Conservation (phyloP, 2,113 vertebrate species). For the Callopanchax toddi region DNA sequence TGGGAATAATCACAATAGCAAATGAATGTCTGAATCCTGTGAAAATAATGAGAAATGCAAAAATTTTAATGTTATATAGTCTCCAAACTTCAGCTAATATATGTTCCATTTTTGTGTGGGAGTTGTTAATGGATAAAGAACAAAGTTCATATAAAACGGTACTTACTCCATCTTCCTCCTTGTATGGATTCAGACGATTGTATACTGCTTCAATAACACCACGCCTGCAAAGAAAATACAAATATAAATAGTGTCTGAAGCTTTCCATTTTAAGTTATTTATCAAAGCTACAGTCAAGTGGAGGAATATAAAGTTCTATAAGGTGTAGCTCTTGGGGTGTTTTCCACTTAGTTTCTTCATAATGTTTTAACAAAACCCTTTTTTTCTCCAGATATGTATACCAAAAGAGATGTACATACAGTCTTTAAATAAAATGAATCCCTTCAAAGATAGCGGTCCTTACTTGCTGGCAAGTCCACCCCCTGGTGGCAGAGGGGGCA, state of each 20-base stretch:
- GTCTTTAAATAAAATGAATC: not conserved
- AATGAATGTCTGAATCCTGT: not conserved
- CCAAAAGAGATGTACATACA: too few species aligned
- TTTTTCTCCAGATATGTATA: not conserved
- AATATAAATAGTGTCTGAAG: not conserved
- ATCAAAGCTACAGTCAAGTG: too few species aligned
- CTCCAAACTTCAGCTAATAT: not conserved
- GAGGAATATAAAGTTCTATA: too few species aligned
- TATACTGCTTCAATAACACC: slow-evolving; percentile 98
- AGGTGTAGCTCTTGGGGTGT: not conserved
- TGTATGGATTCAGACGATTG: slow-evolving; percentile 95
- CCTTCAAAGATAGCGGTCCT: slow-evolving; percentile 19
- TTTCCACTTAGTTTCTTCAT: too few species aligned
- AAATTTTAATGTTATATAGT: not conserved
- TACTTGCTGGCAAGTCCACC: slow-evolving; percentile 99
- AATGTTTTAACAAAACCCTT: not conserved
- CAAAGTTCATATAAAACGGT: slow-evolving; percentile 7
- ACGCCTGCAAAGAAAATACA: slow-evolving; percentile 81
- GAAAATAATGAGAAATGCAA: not conserved
- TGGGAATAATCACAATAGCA: not conserved
- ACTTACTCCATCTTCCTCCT: slow-evolving; percentile 98
- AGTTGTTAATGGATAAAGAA: slow-evolving; percentile 1
- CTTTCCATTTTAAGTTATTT: not conserved
- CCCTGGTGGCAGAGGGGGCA: slow-evolving; percentile 93
- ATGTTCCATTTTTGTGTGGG: not conserved